Conservation (phyloP, 2,888 invertebrate genomes). For the Phymatocera aterrima region DNA sequence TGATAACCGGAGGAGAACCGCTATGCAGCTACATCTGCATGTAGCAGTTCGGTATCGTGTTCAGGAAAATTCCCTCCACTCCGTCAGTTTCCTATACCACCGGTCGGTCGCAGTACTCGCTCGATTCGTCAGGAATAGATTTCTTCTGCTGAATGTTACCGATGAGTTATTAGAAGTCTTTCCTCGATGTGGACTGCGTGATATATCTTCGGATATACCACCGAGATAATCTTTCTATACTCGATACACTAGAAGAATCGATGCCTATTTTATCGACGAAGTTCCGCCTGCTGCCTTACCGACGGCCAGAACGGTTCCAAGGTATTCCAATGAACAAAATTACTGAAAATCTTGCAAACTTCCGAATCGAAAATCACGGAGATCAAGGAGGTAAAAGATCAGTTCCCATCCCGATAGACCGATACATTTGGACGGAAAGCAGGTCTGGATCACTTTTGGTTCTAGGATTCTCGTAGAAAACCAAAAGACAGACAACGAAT, state of each 20-base stretch:
- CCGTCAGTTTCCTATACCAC: not conserved
- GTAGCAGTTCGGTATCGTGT: not conserved
- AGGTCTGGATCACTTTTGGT: not conserved
- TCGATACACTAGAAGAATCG: not conserved
- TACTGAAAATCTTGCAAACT: not conserved
- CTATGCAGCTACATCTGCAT: constrained; percentile 31
- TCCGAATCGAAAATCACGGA: not conserved
- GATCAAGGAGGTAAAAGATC: not conserved
- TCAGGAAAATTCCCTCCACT: not conserved
- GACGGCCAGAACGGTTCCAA: too few species aligned
- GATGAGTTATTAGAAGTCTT: too few species aligned
- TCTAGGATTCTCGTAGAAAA: too few species aligned
- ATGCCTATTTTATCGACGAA: not conserved
- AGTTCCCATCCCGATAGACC: not conserved
- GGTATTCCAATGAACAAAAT: too few species aligned
- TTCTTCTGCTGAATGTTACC: not conserved
- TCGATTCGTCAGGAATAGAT: not conserved
- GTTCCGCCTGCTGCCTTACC: too few species aligned
- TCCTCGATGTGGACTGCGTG: too few species aligned
- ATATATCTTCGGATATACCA: too few species aligned
- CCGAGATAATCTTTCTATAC: too few species aligned
- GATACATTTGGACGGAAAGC: too few species aligned
- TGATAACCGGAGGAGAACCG: not conserved
- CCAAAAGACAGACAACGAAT: too few species aligned
- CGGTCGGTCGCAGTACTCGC: not conserved